Evolutionary conservation across 1,140 invertebrate genomes (phyloP).

Genomic region (Drosophila hydei): DNA sequence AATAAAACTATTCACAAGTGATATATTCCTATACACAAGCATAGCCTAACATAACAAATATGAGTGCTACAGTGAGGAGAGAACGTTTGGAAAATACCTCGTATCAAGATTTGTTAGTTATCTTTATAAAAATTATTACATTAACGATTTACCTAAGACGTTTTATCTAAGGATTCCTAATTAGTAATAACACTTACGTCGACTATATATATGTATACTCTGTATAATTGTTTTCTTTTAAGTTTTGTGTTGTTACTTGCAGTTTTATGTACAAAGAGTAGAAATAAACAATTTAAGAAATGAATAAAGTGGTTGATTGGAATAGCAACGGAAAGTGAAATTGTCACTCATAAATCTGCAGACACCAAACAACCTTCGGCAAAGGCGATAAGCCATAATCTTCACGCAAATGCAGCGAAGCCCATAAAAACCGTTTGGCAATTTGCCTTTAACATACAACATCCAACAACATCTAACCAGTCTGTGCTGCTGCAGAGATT

Average conservation of each 20-base stretch:
- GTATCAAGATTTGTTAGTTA: not conserved
- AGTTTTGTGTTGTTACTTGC: not conserved
- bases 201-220: no score
- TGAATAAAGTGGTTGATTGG: constrained; percentile 55
- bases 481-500: constrained; percentile 21
- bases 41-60: not conserved
- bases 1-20: not conserved
- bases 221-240: no score
- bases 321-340: constrained; percentile 72
- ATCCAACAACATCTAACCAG: not conserved
- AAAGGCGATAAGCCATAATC: constrained; percentile 13
- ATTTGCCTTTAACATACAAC: constrained; percentile 41
- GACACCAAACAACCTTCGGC: constrained; percentile 1
- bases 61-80: no score
- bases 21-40: not conserved
- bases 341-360: constrained; percentile 63
- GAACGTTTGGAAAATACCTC: not conserved
- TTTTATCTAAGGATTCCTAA: no score
- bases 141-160: no score
- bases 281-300: constrained; percentile 30
- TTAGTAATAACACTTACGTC: no score
- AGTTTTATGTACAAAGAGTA: not conserved
- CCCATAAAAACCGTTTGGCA: constrained; percentile 61
- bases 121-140: no score
- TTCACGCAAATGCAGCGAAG: constrained; percentile 42